phyloP scores from a whole-genome alignment of 2,888 invertebrate genomes.

The Acrocyrtus sp. region DNA sequence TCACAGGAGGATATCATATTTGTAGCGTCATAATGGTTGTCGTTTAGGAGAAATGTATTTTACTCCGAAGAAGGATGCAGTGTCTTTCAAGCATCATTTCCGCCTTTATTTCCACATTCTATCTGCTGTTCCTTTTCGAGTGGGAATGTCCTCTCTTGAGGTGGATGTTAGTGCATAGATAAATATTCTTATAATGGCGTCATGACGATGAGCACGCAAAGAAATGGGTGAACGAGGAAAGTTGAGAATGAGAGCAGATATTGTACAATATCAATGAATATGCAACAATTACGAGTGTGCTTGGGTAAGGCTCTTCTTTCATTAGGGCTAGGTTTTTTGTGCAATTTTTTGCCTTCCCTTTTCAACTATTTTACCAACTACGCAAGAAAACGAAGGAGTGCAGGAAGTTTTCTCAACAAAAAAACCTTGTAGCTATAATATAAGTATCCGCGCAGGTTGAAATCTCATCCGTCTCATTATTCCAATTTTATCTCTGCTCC shows the following conservation, averaged over 20 bases:
- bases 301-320: too few relatives aligned
- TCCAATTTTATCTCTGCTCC: conserved; percentile 28
- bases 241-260: not conserved
- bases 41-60: conserved; percentile 52
- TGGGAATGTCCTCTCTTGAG: not conserved
- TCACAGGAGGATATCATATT: conserved; percentile 47
- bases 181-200: too few relatives aligned
- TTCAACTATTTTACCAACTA: too few relatives aligned
- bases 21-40: conserved; percentile 53
- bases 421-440: too few relatives aligned
- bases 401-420: too few relatives aligned
- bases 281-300: not conserved
- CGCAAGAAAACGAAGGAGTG: too few relatives aligned
- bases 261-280: not conserved
- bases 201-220: too few relatives aligned
- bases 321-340: too few relatives aligned
- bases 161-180: too few relatives aligned
- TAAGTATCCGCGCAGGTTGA: too few relatives aligned
- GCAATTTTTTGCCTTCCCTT: too few relatives aligned
- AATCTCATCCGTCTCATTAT: conserved; percentile 27
- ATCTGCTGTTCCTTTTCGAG: not conserved
- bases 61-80: conserved; percentile 28
- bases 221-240: not conserved
- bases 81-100: conserved; percentile 52
- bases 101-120: conserved; percentile 40